Conservation (phyloP, 2,888 invertebrate species). For the Microplitis deprimator region DNA sequence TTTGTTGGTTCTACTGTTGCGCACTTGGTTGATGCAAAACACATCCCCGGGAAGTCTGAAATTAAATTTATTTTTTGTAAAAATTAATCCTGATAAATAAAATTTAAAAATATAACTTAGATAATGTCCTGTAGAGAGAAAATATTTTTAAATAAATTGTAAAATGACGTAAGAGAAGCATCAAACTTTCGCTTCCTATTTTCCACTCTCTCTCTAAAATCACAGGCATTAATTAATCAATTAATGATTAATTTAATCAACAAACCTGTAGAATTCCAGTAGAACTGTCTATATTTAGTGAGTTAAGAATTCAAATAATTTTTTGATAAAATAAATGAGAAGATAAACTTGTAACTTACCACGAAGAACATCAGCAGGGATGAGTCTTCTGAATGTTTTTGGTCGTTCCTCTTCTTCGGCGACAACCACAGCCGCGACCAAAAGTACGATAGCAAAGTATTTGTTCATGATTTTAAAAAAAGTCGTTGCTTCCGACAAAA, state of each 20-base stretch:
- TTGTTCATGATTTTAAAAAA: conserved; percentile 55
- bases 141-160: neutral
- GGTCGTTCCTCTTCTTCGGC: conserved; percentile 75
- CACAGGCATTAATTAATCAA: conserved; percentile 1
- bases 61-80: conserved; percentile 44
- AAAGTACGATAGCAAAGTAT: conserved; percentile 74
- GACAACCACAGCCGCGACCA: conserved; percentile 73
- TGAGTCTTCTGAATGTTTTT: conserved; percentile 85
- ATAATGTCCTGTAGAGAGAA: neutral
- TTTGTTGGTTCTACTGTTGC: conserved; percentile 89
- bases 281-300: neutral
- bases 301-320: neutral
- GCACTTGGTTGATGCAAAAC: conserved; percentile 91
- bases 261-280: neutral
- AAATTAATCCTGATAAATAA: neutral
- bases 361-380: conserved; percentile 91
- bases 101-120: neutral
- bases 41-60: conserved; percentile 90
- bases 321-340: conserved; percentile 7
- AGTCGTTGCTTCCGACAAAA: conserved; percentile 42
- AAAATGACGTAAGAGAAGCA: neutral
- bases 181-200: conserved; percentile 11
- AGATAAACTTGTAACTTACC: conserved; percentile 75
- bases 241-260: conserved; percentile 3
- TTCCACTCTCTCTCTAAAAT: neutral